A percentile compares a stretch with the other conserved stretches of the same genome.
Evolutionary conservation across 1,140 invertebrate species (phyloP).

Genomic region (Drosophila littoralis): DNA sequence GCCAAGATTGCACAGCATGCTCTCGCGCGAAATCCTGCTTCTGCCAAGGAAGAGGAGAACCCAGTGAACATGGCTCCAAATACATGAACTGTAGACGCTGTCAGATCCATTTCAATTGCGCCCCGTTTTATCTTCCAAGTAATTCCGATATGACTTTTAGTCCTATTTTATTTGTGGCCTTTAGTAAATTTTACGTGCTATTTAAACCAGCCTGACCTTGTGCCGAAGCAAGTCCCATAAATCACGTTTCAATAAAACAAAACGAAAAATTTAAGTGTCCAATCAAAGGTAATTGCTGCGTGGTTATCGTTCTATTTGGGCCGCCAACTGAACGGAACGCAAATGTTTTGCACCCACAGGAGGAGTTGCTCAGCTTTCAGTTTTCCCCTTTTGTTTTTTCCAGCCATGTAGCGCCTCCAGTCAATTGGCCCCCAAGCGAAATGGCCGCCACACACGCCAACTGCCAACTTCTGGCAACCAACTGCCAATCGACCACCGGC

Average conservation of each 20-base stretch:
- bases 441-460: constrained; percentile 80
- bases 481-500: neutral
- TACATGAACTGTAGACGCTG: neutral
- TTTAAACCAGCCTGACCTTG: constrained; percentile 51
- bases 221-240: constrained; percentile 43
- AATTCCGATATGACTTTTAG: neutral
- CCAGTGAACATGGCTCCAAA: neutral
- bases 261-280: constrained; percentile 68
- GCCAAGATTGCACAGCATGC: constrained; percentile 54
- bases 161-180: neutral
- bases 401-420: constrained; percentile 1
- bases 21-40: neutral
- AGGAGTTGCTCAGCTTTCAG: constrained; percentile 22
- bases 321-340: constrained; percentile 33
- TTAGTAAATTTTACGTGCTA: constrained; percentile 6
- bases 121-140: neutral
- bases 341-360: constrained; percentile 21
- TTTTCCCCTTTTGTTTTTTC: constrained; percentile 5
- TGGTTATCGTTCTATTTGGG: constrained; percentile 30
- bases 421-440: constrained; percentile 43
- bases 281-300: constrained; percentile 76
- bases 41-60: neutral
- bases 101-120: neutral
- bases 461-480: constrained; percentile 56
- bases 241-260: constrained; percentile 69